Conservation (phyloP, 2,113 vertebrate genomes). For the Procavia capensis region DNA sequence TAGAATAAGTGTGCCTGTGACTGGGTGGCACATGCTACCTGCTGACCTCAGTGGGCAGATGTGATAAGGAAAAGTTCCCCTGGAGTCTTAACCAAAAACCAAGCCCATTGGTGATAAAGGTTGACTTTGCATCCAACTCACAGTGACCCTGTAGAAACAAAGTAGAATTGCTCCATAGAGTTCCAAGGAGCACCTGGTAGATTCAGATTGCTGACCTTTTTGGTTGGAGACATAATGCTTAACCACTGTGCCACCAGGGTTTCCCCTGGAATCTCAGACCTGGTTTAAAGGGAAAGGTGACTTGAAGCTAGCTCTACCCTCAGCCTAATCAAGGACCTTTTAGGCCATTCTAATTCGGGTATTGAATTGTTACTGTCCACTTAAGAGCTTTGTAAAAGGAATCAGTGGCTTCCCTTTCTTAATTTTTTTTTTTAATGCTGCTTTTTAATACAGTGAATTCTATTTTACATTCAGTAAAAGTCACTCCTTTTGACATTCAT, state of each 20-base stretch:
- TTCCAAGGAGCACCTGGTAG: no score
- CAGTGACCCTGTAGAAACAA: no score
- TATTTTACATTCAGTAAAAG: neutral
- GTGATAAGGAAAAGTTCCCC: neutral
- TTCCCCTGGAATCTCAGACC: neutral
- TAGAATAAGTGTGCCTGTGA: neutral
- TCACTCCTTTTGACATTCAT: neutral
- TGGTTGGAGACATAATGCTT: no score
- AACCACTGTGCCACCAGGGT: no score
- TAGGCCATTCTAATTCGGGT: neutral
- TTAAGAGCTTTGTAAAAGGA: slow-evolving; percentile 10
- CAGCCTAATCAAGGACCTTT: neutral
- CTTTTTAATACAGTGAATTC: neutral
- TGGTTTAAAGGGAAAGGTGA: neutral
- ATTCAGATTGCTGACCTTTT: no score
- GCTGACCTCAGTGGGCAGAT: neutral
- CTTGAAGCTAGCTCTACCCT: neutral
- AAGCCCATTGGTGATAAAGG: no score
- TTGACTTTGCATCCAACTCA: no score
- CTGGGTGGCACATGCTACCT: neutral
- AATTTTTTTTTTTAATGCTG: slow-evolving; percentile 16
- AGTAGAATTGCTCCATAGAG: no score
- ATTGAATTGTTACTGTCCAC: neutral
- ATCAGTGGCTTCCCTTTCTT: neutral
- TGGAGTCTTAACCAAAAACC: neutral